phyloP scores from a whole-genome alignment of 1,140 invertebrate genomes.

The Radopholus similis region DNA sequence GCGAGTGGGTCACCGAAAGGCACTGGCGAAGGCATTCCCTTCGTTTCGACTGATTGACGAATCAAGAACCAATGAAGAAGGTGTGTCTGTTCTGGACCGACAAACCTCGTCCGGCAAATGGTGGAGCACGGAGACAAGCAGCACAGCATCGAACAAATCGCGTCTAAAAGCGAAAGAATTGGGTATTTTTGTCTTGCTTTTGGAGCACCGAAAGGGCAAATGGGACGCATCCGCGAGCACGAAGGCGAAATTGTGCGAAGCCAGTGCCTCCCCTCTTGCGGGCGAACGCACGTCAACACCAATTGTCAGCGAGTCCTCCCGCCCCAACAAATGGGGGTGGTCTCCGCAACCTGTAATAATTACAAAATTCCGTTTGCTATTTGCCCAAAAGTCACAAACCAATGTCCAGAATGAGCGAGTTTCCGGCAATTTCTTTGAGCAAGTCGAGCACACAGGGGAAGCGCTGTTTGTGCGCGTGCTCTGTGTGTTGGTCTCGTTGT shows the following conservation, averaged over 20 bases:
- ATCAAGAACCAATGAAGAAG: background rate
- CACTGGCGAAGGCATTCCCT: constrained; percentile 8
- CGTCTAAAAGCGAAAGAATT: background rate
- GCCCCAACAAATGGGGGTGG: background rate
- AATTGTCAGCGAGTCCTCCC: constrained; percentile 5
- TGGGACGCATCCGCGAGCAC: background rate
- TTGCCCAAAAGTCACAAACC: background rate
- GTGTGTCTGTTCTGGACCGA: background rate
- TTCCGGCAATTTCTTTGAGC: background rate
- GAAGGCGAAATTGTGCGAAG: background rate
- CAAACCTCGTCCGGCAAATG: constrained; percentile 5
- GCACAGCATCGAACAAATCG: background rate
- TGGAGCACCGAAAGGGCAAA: constrained; percentile 2
- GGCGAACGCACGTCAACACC: background rate
- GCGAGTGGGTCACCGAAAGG: background rate
- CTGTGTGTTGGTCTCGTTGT: background rate
- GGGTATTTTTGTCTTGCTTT: background rate
- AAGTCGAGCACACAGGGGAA: background rate
- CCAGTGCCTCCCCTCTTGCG: background rate
- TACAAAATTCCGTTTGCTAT: background rate
- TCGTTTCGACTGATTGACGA: background rate
- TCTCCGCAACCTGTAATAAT: constrained; percentile 1
- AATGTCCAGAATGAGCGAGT: constrained; percentile 20
- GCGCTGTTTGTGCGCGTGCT: background rate
- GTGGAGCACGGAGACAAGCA: constrained; percentile 7